phyloP scores from a whole-genome alignment of 2,888 invertebrate species.

The Cheiracanthium punctorium region DNA sequence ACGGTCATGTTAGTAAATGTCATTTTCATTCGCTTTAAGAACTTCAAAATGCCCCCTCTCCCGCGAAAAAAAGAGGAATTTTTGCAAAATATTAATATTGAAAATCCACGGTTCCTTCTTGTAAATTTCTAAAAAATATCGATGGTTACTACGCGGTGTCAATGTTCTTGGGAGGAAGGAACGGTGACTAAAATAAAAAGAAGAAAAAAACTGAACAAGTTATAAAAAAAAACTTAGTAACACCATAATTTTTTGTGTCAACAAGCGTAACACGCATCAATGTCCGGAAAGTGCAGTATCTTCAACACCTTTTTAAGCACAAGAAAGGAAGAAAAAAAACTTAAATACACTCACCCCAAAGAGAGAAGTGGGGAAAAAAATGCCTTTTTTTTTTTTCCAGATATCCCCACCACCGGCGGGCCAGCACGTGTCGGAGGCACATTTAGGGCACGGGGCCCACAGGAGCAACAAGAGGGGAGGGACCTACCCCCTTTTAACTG shows the following conservation, averaged over 20 bases:
- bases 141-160: too few species aligned
- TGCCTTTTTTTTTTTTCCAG: background rate
- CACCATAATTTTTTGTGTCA: background rate
- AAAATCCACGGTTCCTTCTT: too few species aligned
- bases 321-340: constrained; percentile 13
- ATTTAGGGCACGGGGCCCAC: constrained; percentile 37
- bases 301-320: background rate
- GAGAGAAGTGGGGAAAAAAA: background rate
- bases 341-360: constrained; percentile 16
- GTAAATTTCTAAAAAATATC: too few species aligned
- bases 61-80: too few species aligned
- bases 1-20: too few species aligned
- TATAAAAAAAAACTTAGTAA: background rate
- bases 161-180: background rate
- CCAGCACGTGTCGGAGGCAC: constrained; percentile 51
- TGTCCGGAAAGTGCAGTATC: constrained; percentile 3
- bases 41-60: too few species aligned
- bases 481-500: constrained; percentile 27
- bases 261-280: background rate
- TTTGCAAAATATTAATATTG: too few species aligned
- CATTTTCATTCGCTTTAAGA: too few species aligned
- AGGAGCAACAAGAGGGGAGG: constrained; percentile 40
- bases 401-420: background rate
- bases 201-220: background rate
- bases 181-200: background rate